Base-by-base conservation (phyloP, 2,888 invertebrate genomes). In the Melieria omissa region DNA sequence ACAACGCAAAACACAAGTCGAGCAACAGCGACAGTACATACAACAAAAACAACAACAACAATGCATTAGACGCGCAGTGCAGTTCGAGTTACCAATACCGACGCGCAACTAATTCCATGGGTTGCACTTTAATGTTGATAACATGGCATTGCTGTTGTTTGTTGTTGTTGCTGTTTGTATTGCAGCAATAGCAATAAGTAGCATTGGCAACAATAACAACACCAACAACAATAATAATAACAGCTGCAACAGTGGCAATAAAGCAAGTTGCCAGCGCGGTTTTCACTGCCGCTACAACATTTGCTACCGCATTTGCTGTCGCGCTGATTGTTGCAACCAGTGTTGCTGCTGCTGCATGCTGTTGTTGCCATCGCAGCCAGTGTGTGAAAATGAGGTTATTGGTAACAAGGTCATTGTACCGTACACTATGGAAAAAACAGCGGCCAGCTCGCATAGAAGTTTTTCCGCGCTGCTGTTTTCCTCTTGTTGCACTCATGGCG, bases 301-400 rank as follows among this genome's bases (percentile, higher is more conserved):
- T 29, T 29, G 29, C 29, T 29, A 29, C 29, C 29, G 29, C 29
- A 29, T 29, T 29, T 29, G 29, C 29, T 29, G 29, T 29, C 29
- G 29, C 29, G 29, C 29, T 29, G 29, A 29, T 29, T 29, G 29
- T 29, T 29, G 29, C 29, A 29, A 29, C 29, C 29, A 29, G 29
- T 29, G 29, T 29, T 41, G 44, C 52, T 29, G 42, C 58, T 52
- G 47, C 44, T 42, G 64, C 46, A 12, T 65, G 29, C 55, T 57
- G 44, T 46, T 54, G 68, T 46, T 69, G 44, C 65, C 14, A 12
- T 61, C 55, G 57, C 47, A 69, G 66, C 46, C 69, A 64, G 68
- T 60, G 74, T 78, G 76, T 76, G 75, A 77, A 79, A 80, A 78
- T 78, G 76, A 77, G 80, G 80, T 80, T 80, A 80, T 78, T 77